These are phyloP conservation scores for Atta cephalotes DNA, from an alignment of 1,140 invertebrate genomes.

Conservation along the genomic window DNA sequence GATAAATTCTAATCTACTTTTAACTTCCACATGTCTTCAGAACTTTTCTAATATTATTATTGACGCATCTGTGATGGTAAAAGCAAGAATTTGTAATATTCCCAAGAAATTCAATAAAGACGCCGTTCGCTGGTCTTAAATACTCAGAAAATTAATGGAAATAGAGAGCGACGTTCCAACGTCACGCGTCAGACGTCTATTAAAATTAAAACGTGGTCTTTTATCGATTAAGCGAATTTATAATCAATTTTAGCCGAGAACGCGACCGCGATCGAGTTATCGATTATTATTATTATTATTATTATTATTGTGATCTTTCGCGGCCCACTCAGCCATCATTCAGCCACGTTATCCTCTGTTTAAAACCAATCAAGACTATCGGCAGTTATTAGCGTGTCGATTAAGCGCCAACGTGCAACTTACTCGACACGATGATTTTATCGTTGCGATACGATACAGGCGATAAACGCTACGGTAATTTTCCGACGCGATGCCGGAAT, in stretches of 20 bases:
- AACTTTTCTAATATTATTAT: not conserved
- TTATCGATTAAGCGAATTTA: conserved; percentile 51
- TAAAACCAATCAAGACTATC: conserved; percentile 60
- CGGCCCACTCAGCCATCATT: conserved; percentile 29
- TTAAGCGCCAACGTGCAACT: conserved; percentile 46
- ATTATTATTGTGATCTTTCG: conserved; percentile 48
- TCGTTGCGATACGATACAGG: conserved; percentile 29
- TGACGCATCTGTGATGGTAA: not conserved
- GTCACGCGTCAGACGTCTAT: conserved; percentile 42
- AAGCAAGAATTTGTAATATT: conserved; percentile 24
- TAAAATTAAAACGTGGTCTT: conserved; percentile 56
- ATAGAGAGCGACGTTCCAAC: not conserved
- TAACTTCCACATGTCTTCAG: not conserved
- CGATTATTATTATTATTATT: conserved; percentile 65
- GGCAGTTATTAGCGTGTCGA: conserved; percentile 49
- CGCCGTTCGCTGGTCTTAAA: conserved; percentile 18
- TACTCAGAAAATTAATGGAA: conserved; percentile 31
- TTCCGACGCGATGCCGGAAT: conserved; percentile 19
- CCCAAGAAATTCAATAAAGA: conserved; percentile 41
- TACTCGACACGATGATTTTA: conserved; percentile 18
- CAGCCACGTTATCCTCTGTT: conserved; percentile 44
- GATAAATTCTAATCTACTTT: not conserved
- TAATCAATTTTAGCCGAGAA: conserved; percentile 44
- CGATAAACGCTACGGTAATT: conserved; percentile 39
- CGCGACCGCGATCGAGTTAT: conserved; percentile 29